phyloP scores from a whole-genome alignment of 2,113 vertebrate genomes.

The Tyto alba region DNA sequence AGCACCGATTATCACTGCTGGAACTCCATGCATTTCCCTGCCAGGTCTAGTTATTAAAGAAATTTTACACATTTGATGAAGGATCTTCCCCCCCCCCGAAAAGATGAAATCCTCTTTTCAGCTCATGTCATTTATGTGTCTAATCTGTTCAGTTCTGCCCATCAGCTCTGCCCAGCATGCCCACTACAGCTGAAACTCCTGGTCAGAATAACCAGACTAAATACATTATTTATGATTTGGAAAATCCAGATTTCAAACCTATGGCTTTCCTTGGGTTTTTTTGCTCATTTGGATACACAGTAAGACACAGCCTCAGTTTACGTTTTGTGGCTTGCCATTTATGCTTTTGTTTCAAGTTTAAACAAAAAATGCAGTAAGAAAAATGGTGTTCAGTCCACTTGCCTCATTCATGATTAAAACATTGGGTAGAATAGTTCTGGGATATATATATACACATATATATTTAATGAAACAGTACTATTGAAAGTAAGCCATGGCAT shows the following conservation, averaged over 20 bases:
- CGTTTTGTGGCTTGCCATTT: neutral
- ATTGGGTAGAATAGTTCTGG: neutral
- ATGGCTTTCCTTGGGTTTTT: neutral
- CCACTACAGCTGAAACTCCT: neutral
- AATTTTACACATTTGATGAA: neutral
- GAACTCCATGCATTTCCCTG: neutral
- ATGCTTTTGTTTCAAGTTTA: neutral
- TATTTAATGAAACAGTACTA: accelerated
- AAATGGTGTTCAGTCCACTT: neutral
- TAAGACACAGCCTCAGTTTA: neutral
- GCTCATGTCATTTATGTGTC: neutral
- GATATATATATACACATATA: too few species aligned
- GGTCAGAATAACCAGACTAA: neutral
- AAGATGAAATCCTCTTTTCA: conserved; percentile 1
- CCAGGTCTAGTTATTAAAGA: neutral
- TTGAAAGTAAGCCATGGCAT: neutral
- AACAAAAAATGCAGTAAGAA: neutral
- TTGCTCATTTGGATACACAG: neutral
- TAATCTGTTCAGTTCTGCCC: neutral
- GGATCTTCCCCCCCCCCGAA: neutral
- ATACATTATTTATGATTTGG: neutral
- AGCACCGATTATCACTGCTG: neutral
- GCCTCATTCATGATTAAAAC: neutral
- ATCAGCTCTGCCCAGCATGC: neutral
- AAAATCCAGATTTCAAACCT: neutral